phyloP scores from a whole-genome alignment of 2,797 vertebrate species.

The Galaxias olidus region DNA sequence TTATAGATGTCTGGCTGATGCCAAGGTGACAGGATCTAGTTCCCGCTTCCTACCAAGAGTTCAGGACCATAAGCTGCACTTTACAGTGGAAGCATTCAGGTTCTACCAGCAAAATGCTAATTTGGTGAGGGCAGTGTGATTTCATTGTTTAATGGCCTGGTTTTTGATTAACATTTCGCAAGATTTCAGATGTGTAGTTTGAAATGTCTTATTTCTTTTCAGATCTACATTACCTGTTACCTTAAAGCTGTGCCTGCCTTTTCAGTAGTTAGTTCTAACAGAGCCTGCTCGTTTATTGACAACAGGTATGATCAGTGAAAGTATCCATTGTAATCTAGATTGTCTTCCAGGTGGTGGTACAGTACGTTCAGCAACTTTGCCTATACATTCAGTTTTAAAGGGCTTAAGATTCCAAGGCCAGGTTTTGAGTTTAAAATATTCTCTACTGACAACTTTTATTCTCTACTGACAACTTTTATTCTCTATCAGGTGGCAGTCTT shows the following conservation, averaged over 20 bases:
- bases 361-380: too few species aligned
- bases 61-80: slow-evolving; percentile 13
- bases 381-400: too few species aligned
- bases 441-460: too few species aligned
- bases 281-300: slow-evolving; percentile 67
- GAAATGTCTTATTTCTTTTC: not conserved
- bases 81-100: slow-evolving; percentile 23
- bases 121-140: slow-evolving; percentile 5
- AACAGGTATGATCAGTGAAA: slow-evolving; percentile 47
- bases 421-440: not conserved
- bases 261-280: slow-evolving; percentile 31
- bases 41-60: slow-evolving; percentile 18
- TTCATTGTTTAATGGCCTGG: too few species aligned
- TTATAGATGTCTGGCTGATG: slow-evolving; percentile 29
- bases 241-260: slow-evolving; percentile 58
- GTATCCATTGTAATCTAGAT: too few species aligned
- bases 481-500: slow-evolving; percentile 68
- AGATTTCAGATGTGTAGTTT: not conserved
- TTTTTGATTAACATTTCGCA: too few species aligned
- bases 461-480: slow-evolving; percentile 9
- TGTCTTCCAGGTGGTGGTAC: too few species aligned
- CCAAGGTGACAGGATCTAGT: slow-evolving; percentile 17
- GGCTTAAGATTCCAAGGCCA: too few species aligned
- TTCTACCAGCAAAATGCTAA: slow-evolving; percentile 8
- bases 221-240: slow-evolving; percentile 70